Percentiles rank a stretch among this genome's conserved stretches.
Evolutionary conservation across 2,888 invertebrate species (phyloP).

Genomic region (Conops quadrifasciatus): DNA sequence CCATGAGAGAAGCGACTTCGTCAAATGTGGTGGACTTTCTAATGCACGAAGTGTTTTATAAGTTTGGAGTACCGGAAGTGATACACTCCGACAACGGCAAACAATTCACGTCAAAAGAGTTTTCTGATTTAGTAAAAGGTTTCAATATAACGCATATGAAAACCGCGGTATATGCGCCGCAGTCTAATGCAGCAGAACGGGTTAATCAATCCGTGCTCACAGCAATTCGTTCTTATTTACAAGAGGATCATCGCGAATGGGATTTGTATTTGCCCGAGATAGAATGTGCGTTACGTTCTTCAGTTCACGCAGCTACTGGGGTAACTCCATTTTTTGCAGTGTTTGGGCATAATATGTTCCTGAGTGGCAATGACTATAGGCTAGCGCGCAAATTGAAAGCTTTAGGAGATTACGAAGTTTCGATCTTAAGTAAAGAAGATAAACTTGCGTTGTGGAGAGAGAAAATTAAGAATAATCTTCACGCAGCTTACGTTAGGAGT

Average conservation of each 20-base stretch:
- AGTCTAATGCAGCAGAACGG: too few relatives aligned
- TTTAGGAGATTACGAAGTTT: neutral
- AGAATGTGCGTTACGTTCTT: conserved; percentile 23
- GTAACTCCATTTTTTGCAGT: conserved; percentile 34
- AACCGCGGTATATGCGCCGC: too few relatives aligned
- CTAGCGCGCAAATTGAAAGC: conserved; percentile 18
- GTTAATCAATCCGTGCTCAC: too few relatives aligned
- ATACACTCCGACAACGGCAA: too few relatives aligned
- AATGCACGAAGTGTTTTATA: too few relatives aligned
- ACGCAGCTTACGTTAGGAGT: neutral
- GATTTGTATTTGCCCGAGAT: conserved; percentile 22
- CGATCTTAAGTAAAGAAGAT: neutral
- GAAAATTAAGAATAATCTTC: too few relatives aligned
- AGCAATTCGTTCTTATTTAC: too few relatives aligned
- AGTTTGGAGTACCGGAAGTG: too few relatives aligned
- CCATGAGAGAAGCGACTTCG: neutral
- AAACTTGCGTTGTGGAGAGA: neutral
- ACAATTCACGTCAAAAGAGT: too few relatives aligned
- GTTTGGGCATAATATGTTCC: conserved; percentile 27
- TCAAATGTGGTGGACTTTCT: neutral
- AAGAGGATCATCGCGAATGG: conserved; percentile 1
- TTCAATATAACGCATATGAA: too few relatives aligned
- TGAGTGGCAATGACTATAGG: conserved; percentile 28
- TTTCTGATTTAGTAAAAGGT: too few relatives aligned
- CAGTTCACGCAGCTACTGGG: conserved; percentile 28